A percentile compares a stretch with the other conserved stretches of the same genome.
phyloP scores from a whole-genome alignment of 2,888 invertebrate genomes.

The Agonum fuliginosum region DNA sequence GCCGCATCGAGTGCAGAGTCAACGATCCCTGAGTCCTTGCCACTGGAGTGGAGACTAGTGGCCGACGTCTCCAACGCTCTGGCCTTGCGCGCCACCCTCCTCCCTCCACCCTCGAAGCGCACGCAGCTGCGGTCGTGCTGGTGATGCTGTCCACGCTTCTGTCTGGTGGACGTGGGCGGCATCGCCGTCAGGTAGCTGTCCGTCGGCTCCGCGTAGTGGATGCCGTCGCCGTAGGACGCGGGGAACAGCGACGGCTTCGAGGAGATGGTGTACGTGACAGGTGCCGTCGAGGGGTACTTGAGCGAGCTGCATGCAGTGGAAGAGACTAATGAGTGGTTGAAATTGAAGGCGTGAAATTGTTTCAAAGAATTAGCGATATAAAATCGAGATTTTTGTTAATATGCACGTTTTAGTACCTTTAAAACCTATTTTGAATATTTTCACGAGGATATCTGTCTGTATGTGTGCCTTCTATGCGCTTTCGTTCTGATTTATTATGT shows the following conservation, averaged over 20 bases:
- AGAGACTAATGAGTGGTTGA: neutral
- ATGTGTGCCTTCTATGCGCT: too few relatives aligned
- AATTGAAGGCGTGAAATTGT: slow-evolving; percentile 1
- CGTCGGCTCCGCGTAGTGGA: slow-evolving; percentile 70
- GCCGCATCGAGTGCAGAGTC: slow-evolving; percentile 69
- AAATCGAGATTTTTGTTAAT: too few relatives aligned
- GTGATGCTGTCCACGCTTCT: slow-evolving; percentile 50
- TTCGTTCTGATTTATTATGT: too few relatives aligned
- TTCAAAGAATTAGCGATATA: too few relatives aligned
- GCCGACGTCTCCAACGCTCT: slow-evolving; percentile 81
- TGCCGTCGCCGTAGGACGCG: slow-evolving; percentile 71
- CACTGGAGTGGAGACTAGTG: slow-evolving; percentile 88
- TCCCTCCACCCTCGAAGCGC: slow-evolving; percentile 64
- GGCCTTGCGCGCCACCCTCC: slow-evolving; percentile 67
- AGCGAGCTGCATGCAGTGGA: slow-evolving; percentile 60
- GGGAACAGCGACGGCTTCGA: slow-evolving; percentile 72
- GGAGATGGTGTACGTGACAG: slow-evolving; percentile 68
- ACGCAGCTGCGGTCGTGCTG: slow-evolving; percentile 69
- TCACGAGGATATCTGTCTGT: too few relatives aligned
- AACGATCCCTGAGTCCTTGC: slow-evolving; percentile 87
- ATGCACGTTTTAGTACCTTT: too few relatives aligned
- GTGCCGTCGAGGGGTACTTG: slow-evolving; percentile 67
- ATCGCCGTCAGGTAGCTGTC: slow-evolving; percentile 63
- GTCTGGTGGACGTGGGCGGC: slow-evolving; percentile 60
- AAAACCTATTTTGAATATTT: too few relatives aligned